These are phyloP conservation scores for Ornithoptera priamus DNA, from an alignment of 2,888 invertebrate genomes.

Conservation along the genomic window DNA sequence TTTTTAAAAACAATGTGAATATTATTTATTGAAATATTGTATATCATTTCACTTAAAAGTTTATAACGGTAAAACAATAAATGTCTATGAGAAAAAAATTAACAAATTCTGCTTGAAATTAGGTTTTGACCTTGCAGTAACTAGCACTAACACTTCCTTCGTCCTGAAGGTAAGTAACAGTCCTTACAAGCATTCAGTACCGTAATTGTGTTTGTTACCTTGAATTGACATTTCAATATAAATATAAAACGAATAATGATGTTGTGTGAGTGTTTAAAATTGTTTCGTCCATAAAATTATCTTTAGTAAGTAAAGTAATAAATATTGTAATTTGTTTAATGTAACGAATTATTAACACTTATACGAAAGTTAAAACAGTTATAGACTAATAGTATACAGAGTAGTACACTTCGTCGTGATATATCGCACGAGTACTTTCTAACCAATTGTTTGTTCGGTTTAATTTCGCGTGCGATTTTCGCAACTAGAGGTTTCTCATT, in stretches of 20 bases:
- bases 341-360: neutral
- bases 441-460: conserved; percentile 29
- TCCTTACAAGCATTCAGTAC: no score
- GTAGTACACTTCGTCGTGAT: neutral
- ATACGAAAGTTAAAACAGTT: neutral
- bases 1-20: neutral
- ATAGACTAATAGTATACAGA: neutral
- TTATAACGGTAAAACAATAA: neutral
- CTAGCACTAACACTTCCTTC: no score
- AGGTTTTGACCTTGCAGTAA: no score
- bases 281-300: no score
- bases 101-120: no score
- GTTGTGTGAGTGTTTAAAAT: no score
- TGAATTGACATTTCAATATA: no score
- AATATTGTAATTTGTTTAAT: no score
- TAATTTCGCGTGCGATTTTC: conserved; percentile 30
- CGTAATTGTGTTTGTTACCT: no score
- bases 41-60: neutral
- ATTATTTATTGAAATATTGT: neutral
- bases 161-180: no score
- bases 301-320: no score
- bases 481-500: conserved; percentile 29
- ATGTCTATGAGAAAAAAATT: neutral
- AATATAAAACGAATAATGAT: no score
- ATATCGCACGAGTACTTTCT: conserved; percentile 20